Base-by-base conservation (phyloP, 2,797 vertebrate genomes). In the Gymnocypris eckloni region DNA sequence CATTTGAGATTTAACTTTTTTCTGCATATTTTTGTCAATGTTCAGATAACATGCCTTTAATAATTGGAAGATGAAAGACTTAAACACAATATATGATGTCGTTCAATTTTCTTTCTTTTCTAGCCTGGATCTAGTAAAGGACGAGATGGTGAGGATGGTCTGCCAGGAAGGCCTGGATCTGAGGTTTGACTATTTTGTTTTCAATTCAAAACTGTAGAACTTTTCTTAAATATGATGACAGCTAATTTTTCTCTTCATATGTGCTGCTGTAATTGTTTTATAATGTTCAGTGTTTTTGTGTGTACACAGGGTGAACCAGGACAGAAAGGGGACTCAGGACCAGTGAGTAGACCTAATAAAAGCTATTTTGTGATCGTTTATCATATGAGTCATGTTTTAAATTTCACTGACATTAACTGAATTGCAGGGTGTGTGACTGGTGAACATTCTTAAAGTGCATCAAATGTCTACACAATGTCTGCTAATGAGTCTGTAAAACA, bases 251-350 rank as follows among this genome's bases (percentile, higher is more conserved):
- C 56, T 66, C 20, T 64, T 56, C 48, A 0, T 43, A 22, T 78
- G 22, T 6, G 1, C 39, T 61, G 6, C 37, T 45, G 7, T 48
- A 41, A 81, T 41, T 43, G 13, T 45, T 67, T 67, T 56, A 56
- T 75, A n/a, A 54, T 76, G 54, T n/a, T 70, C 28, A 61, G 67
- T 77, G 39, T 15, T 6, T 28, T 77, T 54, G 28, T 73, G 1
- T 59, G 72, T 61, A 8, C 56, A 33, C 89, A 96, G 96, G 96
- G 96, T 66, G 95, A 95, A 52, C 88, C 87, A 16, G 96, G 95
- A 56, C 90, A 81, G n/a, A 95, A 92, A 87, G 96, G 95, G 39
- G 94, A 95, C 5, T 66, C 89, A 33, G 93, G 95, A 86, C 37
- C 2, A 85, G 96, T 96, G 87, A 95, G 95, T 94, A 87, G 45